Evolutionary conservation across 2,888 invertebrate species (phyloP).

Genomic region (Meandrusa payeni): DNA sequence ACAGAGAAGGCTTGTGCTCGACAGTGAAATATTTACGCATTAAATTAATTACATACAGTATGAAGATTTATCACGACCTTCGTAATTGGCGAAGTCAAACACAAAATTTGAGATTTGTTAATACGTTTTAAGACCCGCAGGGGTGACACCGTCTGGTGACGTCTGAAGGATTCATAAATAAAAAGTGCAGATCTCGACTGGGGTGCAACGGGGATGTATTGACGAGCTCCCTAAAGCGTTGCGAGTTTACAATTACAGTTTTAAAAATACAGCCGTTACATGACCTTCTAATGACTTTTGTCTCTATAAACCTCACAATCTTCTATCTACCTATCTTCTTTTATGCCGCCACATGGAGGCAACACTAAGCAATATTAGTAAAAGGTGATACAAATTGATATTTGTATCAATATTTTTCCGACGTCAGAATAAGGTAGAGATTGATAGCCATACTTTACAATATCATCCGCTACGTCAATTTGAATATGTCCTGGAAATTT

Average conservation of each 20-base stretch:
- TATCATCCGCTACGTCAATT: too few species aligned
- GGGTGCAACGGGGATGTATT: background rate
- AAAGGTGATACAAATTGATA: too few species aligned
- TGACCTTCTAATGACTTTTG: background rate
- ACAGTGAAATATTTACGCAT: too few species aligned
- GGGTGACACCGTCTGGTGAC: constrained; percentile 20
- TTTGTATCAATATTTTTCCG: too few species aligned
- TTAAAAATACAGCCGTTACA: background rate
- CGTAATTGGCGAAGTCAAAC: constrained; percentile 8
- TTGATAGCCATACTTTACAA: too few species aligned
- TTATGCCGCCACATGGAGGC: too few species aligned
- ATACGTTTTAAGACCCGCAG: constrained; percentile 15
- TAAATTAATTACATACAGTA: constrained; percentile 1
- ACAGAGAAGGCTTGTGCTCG: too few species aligned
- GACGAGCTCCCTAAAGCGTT: background rate
- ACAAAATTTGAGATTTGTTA: constrained; percentile 19
- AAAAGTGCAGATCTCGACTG: background rate
- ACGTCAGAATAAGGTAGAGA: too few species aligned
- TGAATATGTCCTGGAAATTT: too few species aligned
- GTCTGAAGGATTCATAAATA: constrained; percentile 17
- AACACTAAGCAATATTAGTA: too few species aligned
- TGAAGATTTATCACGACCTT: constrained; percentile 8
- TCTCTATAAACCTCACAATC: background rate
- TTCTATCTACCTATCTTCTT: too few species aligned
- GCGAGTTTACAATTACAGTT: constrained; percentile 2